Percentiles rank a stretch among this genome's conserved stretches.
Evolutionary conservation across 1,140 invertebrate genomes (phyloP).

Genomic region (Scylla paramamosain): DNA sequence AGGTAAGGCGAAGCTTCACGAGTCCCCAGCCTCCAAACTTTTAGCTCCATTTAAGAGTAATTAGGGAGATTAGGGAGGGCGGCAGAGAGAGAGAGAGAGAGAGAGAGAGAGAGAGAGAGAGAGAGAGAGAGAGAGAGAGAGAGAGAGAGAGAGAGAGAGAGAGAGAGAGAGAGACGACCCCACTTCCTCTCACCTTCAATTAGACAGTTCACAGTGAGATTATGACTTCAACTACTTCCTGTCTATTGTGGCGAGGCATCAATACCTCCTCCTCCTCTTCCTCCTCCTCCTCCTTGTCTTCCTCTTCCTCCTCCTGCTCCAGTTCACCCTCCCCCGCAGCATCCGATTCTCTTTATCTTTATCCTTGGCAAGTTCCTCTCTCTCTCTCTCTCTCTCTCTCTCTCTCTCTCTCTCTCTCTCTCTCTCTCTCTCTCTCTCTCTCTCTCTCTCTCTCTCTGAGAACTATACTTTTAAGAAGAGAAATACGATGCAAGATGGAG

Average conservation of each 20-base stretch:
- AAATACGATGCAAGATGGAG: neutral
- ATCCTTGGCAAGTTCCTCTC: neutral
- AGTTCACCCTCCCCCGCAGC: no score
- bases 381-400: neutral
- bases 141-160: constrained; percentile 4
- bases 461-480: no score
- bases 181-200: neutral
- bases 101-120: neutral
- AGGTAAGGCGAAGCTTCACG: no score
- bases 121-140: constrained; percentile 20
- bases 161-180: neutral
- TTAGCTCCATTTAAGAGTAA: no score
- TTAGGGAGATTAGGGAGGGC: neutral
- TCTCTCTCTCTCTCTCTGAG: neutral
- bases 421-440: constrained; percentile 8
- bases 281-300: neutral
- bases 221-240: neutral
- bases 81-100: neutral
- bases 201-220: neutral
- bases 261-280: neutral
- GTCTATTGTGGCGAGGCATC: neutral
- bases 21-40: no score
- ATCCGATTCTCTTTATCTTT: neutral
- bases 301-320: neutral
- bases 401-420: constrained; percentile 7